Evolutionary conservation across 2,797 vertebrate species (phyloP).

Genomic region (Decapterus maruadsi): DNA sequence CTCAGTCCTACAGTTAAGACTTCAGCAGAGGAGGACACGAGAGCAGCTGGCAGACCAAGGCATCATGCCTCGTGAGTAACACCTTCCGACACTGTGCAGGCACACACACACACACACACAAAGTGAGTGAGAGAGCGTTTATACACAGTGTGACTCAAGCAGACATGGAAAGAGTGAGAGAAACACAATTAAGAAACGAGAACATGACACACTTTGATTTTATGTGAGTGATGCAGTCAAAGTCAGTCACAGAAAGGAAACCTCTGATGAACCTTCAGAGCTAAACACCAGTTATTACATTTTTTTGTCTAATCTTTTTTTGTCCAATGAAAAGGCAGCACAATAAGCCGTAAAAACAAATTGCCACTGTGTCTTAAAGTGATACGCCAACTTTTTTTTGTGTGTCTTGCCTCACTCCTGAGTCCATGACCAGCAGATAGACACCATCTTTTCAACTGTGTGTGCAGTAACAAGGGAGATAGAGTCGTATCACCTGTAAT

Average conservation of each 20-base stretch:
- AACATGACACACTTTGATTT: background rate
- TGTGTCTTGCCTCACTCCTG: too few species aligned
- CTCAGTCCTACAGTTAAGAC: conserved; percentile 97
- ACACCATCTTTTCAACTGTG: too few species aligned
- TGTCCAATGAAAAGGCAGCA: background rate
- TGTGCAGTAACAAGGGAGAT: too few species aligned
- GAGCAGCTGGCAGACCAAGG: conserved; percentile 96
- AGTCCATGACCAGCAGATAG: too few species aligned
- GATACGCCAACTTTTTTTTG: too few species aligned
- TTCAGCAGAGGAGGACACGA: conserved; percentile 97
- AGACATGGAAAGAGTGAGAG: background rate
- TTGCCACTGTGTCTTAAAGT: too few species aligned
- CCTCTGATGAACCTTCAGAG: too few species aligned
- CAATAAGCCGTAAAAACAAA: background rate
- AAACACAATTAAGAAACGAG: background rate
- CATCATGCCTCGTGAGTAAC: conserved; percentile 97
- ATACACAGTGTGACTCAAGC: conserved; percentile 3
- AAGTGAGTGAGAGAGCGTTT: background rate
- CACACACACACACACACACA: conserved; percentile 22
- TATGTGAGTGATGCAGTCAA: background rate
- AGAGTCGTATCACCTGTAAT: too few species aligned
- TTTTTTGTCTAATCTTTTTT: too few species aligned
- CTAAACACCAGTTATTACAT: too few species aligned
- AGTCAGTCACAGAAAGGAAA: background rate
- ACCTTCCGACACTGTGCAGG: conserved; percentile 52